Evolutionary conservation across 1,140 invertebrate genomes (phyloP), one percentile per base, ranked within the genome.

Genomic region (Anastatus disparis): DNA sequence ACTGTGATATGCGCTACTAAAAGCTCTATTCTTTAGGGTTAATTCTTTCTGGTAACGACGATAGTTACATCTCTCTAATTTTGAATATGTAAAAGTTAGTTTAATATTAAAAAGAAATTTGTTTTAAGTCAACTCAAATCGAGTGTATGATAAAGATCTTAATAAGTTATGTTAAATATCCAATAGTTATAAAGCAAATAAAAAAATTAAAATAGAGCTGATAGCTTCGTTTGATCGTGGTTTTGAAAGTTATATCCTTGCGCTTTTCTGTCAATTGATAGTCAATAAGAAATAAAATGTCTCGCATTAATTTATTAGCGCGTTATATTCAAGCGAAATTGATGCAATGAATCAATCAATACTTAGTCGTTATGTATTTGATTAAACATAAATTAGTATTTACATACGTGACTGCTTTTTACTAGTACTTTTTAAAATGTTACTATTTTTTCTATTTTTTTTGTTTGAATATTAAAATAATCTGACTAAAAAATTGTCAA

Each of bases 1-100:
- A 81, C 83, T 84, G 84, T 85, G 84, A 85, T 85, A 85, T 84
- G 80, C 76, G 81, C 79, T 82, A 81, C 79, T 83, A 84, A 83
- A 82, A 78, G 81, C 78, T 80, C 77, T 80, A 71, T 29, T n/a
- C n/a, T n/a, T n/a, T n/a, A n/a, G n/a, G 52, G 65, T 61, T 74
- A 35, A 66, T 74, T 71, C 17, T 67, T 52, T 72, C 56, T 70
- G 59, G n/a, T 63, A 69, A 70, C 27, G 31, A 63, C 17, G 48
- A 70, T 63, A 63, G 48, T 63, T 63, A 63, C 12, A 9, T 44
- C 10, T 48, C n/a, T 35, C 31, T 70, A 55, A 63, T 70, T 63
- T 17, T 70, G 50, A 29, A 73, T 22, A 40, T 78, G 75, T 78
- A 77, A 76, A 78, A 38, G 7, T 3, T 1, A 52, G 40, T 35